A percentile compares a stretch with the other conserved stretches of the same genome.
Conservation (phyloP, 1,140 invertebrate species). For the Anagrus nilaparvatae region DNA sequence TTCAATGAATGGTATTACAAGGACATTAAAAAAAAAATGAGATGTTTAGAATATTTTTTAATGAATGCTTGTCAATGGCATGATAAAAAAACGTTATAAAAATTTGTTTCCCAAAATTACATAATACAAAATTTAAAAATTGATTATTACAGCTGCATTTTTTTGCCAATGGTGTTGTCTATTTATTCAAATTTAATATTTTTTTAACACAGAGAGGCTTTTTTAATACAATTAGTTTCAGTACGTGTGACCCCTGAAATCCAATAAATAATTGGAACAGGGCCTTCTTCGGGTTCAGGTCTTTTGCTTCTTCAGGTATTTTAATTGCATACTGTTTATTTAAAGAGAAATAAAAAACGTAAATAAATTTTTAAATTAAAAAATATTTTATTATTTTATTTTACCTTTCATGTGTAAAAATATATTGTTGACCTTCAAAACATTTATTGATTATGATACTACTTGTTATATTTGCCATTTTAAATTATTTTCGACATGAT, state of each 20-base stretch:
- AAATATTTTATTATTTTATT: not conserved
- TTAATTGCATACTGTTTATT: constrained; percentile 53
- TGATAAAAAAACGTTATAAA: constrained; percentile 96
- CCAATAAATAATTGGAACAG: constrained; percentile 80
- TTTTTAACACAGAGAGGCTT: too few species aligned
- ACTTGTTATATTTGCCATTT: constrained; percentile 44
- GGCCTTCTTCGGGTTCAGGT: constrained; percentile 55
- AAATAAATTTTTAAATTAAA: constrained; percentile 2
- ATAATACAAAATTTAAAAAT: constrained; percentile 89
- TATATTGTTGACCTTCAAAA: constrained; percentile 76
- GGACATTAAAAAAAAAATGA: too few species aligned
- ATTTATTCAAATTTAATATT: too few species aligned
- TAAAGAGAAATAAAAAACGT: constrained; percentile 3
- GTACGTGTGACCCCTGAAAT: constrained; percentile 91
- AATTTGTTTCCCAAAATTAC: constrained; percentile 85
- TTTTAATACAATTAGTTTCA: constrained; percentile 94
- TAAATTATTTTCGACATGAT: too few species aligned
- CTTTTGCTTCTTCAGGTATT: constrained; percentile 87
- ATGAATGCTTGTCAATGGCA: too few species aligned
- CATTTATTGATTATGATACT: constrained; percentile 59
- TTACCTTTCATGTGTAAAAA: constrained; percentile 74
- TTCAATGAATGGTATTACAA: too few species aligned
- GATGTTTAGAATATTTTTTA: too few species aligned
- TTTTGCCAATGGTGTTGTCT: constrained; percentile 85
- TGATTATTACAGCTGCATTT: constrained; percentile 80